Base-by-base conservation (phyloP, 2,888 invertebrate genomes). In the Lordiphosa fenestrarum region DNA sequence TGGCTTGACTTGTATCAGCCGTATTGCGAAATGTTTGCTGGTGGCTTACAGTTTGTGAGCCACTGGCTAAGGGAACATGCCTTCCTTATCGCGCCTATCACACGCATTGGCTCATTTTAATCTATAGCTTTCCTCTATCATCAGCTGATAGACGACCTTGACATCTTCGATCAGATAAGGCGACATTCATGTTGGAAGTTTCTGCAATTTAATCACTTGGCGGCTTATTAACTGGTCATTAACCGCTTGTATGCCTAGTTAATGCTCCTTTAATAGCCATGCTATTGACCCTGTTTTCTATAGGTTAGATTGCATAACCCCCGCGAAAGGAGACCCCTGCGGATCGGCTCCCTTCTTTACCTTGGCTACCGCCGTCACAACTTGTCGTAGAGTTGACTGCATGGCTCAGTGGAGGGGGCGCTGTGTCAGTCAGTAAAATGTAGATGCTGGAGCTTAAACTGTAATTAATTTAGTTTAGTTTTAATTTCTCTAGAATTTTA, bases 271-370 rank as follows among this genome's bases (percentile, higher is more conserved):
- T 49, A 54, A 56, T 25, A 38, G 23, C 9, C 3, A 15, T 62
- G 48, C 55, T 57, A 69, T 53, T 63, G 68, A 57, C n/a, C 42
- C 47, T 40, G 6, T 33, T 57, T 37, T 73, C 52, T 64, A 51
- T 80, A 77, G 81, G 84, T 74, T 72, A 78, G 80, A 84, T 87
- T 87, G 87, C 87, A 87, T 87, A 87, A 87, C 83, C 69, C 59
- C 36, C 6, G 41, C 25, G 37, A 33, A 30, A 15, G 21, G 9
- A 30, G 15, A 39, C 37, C 30, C 7, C 9, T 30, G 9, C 36
- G 35, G 46, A 33, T 51, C 10, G 10, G 46, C 0, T 0, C 7
- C 25, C 37, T 40, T 40, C 53, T 57, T 21, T 83, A 87, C 87
- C 87, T 87, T 86, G 47, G 84, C 66, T 47, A 71, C 78, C 38